Conservation (phyloP, 2,797 vertebrate genomes). For the Anguilla obscura region DNA sequence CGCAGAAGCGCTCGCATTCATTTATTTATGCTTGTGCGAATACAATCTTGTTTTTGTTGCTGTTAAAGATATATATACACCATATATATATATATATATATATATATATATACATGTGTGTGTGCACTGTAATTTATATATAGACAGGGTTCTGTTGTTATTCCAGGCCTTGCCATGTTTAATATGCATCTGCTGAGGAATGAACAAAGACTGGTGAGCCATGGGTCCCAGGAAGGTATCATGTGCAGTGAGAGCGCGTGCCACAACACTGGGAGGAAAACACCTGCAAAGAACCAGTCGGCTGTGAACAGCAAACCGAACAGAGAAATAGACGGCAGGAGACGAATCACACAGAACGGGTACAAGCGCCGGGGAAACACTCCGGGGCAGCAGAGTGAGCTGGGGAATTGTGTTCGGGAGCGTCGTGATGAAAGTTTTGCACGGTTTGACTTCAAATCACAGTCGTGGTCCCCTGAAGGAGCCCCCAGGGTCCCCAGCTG, state of each 20-base stretch:
- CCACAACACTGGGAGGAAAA: conserved; percentile 19
- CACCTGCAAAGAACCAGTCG: conserved; percentile 24
- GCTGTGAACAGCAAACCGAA: conserved; percentile 23
- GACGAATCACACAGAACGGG: not conserved
- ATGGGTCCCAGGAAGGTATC: conserved; percentile 38
- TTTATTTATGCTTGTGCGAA: conserved; percentile 30
- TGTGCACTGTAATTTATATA: not conserved
- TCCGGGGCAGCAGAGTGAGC: not conserved
- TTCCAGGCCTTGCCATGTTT: conserved; percentile 42
- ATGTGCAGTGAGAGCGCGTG: not conserved
- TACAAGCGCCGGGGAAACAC: not conserved
- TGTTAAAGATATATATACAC: conserved; percentile 5
- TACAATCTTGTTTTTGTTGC: not conserved
- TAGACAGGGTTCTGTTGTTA: conserved; percentile 21
- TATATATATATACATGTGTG: not conserved
- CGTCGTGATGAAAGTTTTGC: not conserved
- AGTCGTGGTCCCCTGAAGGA: not conserved
- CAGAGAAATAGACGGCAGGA: not conserved
- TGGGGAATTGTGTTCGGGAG: not conserved
- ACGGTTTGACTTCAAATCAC: not conserved
- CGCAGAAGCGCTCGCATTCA: conserved; percentile 36
- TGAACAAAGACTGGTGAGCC: conserved; percentile 31
- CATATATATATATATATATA: not conserved
- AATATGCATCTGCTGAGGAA: conserved; percentile 43
- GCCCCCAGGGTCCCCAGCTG: not conserved